Conservation (phyloP, 2,888 invertebrate species). For the Stomorhina lunata region DNA sequence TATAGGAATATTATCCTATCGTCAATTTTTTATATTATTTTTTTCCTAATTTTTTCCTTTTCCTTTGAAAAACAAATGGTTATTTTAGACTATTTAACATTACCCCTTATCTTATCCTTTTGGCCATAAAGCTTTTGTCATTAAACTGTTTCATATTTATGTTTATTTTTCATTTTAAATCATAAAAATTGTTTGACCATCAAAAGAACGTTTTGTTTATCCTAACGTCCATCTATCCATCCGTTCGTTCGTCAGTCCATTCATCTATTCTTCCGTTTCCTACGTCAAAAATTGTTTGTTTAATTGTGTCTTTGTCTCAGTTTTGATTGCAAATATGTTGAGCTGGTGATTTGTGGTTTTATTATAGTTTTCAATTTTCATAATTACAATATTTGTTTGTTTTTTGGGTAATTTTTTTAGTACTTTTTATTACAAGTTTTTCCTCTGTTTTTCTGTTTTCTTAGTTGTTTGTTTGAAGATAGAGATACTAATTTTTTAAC, state of each 20-base stretch:
- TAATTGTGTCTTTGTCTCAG: conserved; percentile 19
- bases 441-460: not conserved
- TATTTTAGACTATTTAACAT: not conserved
- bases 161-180: conserved; percentile 27
- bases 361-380: conserved; percentile 50
- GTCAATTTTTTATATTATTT: too few species aligned
- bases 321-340: conserved; percentile 18
- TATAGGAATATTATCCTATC: too few species aligned
- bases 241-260: not conserved
- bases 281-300: conserved; percentile 13
- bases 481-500: too few species aligned
- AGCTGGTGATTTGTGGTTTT: conserved; percentile 44
- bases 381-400: conserved; percentile 42
- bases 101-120: not conserved
- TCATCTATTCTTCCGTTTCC: not conserved
- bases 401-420: not conserved
- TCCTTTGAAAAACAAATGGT: not conserved
- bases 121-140: not conserved
- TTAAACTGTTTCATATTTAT: not conserved
- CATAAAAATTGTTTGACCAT: not conserved
- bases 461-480: not conserved
- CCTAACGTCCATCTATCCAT: not conserved
- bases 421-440: not conserved
- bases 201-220: not conserved
- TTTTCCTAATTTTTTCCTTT: not conserved